These are phyloP conservation scores for Cyanocitta stelleri DNA, from an alignment of 2,113 vertebrate species.

Conservation along the genomic window DNA sequence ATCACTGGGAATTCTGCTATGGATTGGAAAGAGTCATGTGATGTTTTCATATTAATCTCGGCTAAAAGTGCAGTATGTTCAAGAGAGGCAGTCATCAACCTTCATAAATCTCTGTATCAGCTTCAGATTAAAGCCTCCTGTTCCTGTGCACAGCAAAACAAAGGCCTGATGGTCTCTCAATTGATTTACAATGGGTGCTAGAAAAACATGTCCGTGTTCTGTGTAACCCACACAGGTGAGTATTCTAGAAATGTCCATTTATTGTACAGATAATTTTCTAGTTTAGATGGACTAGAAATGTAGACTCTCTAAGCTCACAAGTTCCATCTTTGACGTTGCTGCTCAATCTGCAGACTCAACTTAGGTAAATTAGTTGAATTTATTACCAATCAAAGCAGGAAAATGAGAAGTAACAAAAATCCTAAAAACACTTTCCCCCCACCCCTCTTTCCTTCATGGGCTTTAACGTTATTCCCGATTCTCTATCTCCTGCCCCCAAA, in stretches of 20 bases:
- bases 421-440: not conserved
- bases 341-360: not conserved
- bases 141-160: accelerated
- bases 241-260: not conserved
- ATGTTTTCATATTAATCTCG: not conserved
- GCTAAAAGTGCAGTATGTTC: not conserved
- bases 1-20: not conserved
- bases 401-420: not conserved
- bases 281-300: not conserved
- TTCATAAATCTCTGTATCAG: not conserved
- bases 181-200: not conserved
- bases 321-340: not conserved
- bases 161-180: not conserved
- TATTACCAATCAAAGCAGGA: not conserved
- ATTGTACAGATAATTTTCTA: not conserved
- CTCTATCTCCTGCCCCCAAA: not conserved
- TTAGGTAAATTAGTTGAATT: not conserved
- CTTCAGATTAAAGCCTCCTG: not conserved
- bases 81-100: not conserved
- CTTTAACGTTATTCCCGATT: not conserved
- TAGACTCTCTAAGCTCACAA: accelerated
- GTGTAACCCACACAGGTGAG: not conserved
- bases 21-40: not conserved
- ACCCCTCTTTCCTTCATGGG: not conserved
- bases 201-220: not conserved